Base-by-base conservation (phyloP, 2,113 vertebrate species). In the Paracanthobrama guichenoti region DNA sequence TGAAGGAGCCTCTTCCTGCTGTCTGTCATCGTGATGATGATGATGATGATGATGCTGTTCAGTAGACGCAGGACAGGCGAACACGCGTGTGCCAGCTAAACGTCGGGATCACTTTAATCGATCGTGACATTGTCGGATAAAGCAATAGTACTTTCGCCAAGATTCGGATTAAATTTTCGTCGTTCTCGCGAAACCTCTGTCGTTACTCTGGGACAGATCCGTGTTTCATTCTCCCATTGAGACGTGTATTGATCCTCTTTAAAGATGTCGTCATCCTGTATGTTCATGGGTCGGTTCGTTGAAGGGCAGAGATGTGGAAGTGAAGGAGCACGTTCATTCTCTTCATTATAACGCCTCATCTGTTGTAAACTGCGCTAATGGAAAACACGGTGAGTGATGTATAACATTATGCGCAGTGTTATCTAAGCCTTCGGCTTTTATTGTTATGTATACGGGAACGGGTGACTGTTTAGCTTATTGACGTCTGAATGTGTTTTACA, bases 361-460 rank as follows among this genome's bases (percentile, higher is more conserved):
- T 20, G 10, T 35, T 42, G 67, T 13, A 59, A 59, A 11, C 57
- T 67, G 35, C 57, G 14, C 55, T 60, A 11, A 88, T 88, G 87
- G 84, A 88, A 71, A 80, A 66, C 28, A 66, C 81, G 87, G 87
- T 88, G 48, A 39, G 87, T 86, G 62, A 22, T 78, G 55, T 35
- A n/a, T 50, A 24, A 60, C 5, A 20, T 62, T 18, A 26, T 79
- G 42, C 16, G 46, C 2, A 69, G 44, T 20, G 46, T 44, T 76
- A 67, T 62, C 22, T 42, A 44, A 57, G 3, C 39, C 12, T 53
- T 39, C 57, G 1, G 46, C 16, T 66, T 53, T 69, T 82, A 22
- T 53, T 55, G 31, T 79, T 79, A 82, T 44, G 55, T 48, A 22
- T 46, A 82, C 76, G 0, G 0, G 55, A 89, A 88, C 85, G 87